These are phyloP conservation scores for Drosophila insularis DNA, from an alignment of 1,140 invertebrate species.

Conservation along the genomic window DNA sequence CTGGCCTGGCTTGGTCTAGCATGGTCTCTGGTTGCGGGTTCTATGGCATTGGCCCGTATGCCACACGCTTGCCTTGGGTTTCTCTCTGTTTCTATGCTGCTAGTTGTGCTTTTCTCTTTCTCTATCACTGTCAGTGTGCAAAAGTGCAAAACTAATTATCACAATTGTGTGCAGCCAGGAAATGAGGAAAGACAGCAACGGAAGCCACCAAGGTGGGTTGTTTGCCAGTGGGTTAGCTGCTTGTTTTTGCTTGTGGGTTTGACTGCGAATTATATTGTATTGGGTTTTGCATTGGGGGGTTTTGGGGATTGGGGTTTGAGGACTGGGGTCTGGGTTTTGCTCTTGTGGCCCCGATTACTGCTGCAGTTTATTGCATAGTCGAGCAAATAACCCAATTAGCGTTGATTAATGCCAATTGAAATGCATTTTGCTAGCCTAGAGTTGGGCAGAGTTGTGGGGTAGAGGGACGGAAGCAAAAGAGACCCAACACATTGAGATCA, in stretches of 20 bases:
- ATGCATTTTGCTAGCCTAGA: conserved; percentile 56
- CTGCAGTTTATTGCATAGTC: conserved; percentile 72
- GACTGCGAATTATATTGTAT: conserved; percentile 10
- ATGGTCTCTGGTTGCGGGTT: conserved; percentile 17
- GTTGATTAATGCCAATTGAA: conserved; percentile 79
- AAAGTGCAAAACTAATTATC: conserved; percentile 81
- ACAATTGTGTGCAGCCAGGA: conserved; percentile 77
- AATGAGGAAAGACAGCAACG: conserved; percentile 79
- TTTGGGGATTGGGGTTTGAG: not conserved
- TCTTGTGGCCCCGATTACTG: conserved; percentile 54
- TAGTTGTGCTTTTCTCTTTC: not conserved
- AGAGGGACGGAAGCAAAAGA: too few species aligned
- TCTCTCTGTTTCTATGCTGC: not conserved
- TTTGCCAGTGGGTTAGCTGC: conserved; percentile 24
- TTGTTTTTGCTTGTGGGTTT: conserved; percentile 25
- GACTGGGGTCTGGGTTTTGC: not conserved
- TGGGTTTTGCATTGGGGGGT: not conserved
- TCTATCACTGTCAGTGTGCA: conserved; percentile 46
- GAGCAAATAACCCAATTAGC: conserved; percentile 77
- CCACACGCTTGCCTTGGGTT: not conserved
- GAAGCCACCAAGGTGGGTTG: conserved; percentile 73
- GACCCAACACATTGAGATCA: conserved; percentile 6
- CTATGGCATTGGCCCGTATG: conserved; percentile 4
- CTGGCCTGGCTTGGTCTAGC: conserved; percentile 7
- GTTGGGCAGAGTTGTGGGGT: not conserved